Base-by-base conservation (phyloP, 2,888 invertebrate species). In the Sarcophaga caerulescens region DNA sequence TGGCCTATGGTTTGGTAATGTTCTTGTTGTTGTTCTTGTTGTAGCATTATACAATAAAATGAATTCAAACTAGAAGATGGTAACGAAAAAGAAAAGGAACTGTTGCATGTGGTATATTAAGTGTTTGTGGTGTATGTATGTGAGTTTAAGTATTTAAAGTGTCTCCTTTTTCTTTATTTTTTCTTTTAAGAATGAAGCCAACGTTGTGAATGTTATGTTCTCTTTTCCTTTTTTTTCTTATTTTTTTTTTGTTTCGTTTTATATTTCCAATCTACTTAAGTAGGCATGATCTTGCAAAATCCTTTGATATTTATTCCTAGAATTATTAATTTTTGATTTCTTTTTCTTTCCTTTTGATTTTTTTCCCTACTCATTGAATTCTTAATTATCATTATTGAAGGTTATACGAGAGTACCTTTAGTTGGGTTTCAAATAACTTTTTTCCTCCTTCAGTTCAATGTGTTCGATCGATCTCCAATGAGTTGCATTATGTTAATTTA, bases 271-370 rank as follows among this genome's bases (percentile, higher is more conserved):
- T 81, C 73, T 84, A 80, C 81, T 87, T 80, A 88, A 85, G 87
- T 85, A 85, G 88, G 82, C 79, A 88, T 88, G 88, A 88, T 84
- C 70, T 84, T 85, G 87, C 81, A 84, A 84, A 85, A 86, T 86
- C 78, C 78, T 84, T 86, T 86, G 84, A 86, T 81, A 81, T 86
- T 81, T 75, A 86, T 86, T 86, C 86, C 84, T 78, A 78, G 86
- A 86, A 86, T 86, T 84, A 63, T 85, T 78, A 83, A 75, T 70
- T 78, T 78, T 68, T 44, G 23, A 21, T 65, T 65, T 81, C 19
- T 45, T 47, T 47, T 35, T 12, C 52, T 4, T 14, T 73, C 76
- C 47, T 57, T 60, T 66, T 63, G 70, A 75, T 66, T 75, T 65
- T 65, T 57, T 80, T 52, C 65, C 52, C 21, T 4, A 70, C n/a